phyloP scores from a whole-genome alignment of 2,888 invertebrate species.

The Sceliomorpha sp. region DNA sequence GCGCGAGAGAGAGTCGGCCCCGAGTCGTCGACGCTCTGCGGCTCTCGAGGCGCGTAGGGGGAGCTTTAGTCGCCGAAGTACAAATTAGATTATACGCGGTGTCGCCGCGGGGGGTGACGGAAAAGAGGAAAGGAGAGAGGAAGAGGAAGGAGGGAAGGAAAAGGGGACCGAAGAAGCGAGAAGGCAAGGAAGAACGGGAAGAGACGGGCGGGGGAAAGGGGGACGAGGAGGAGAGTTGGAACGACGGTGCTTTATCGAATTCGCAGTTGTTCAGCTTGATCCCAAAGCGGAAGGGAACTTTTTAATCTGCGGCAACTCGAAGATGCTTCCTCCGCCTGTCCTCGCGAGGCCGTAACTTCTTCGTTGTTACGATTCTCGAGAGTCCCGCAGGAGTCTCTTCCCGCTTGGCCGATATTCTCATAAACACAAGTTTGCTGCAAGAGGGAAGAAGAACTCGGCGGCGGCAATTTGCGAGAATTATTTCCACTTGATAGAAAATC shows the following conservation, averaged over 20 bases:
- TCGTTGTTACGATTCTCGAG: constrained; percentile 42
- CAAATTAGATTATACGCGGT: constrained; percentile 76
- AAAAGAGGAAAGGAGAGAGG: constrained; percentile 2
- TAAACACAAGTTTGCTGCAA: constrained; percentile 50
- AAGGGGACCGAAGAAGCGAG: constrained; percentile 23
- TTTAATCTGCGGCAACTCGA: constrained; percentile 59
- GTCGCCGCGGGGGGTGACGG: constrained; percentile 68
- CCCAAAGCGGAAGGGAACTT: constrained; percentile 54
- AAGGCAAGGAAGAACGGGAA: constrained; percentile 20
- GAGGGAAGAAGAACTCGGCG: constrained; percentile 36
- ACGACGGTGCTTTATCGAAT: constrained; percentile 61
- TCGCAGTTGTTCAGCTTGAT: constrained; percentile 52
- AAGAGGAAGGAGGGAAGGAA: constrained; percentile 7
- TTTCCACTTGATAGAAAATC: constrained; percentile 46
- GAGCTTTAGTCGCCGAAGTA: constrained; percentile 69
- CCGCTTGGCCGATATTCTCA: constrained; percentile 44
- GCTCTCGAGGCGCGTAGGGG: constrained; percentile 21
- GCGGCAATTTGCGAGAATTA: constrained; percentile 41
- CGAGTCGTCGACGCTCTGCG: constrained; percentile 38
- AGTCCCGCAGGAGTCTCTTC: constrained; percentile 26
- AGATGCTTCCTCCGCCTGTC: constrained; percentile 47
- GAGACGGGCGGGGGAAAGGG: constrained; percentile 9
- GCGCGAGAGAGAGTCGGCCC: constrained; percentile 18
- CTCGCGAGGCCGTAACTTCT: constrained; percentile 50
- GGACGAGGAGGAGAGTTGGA: too few relatives aligned